Conservation (phyloP, 1,140 invertebrate species). For the Diploscapter pachys region DNA sequence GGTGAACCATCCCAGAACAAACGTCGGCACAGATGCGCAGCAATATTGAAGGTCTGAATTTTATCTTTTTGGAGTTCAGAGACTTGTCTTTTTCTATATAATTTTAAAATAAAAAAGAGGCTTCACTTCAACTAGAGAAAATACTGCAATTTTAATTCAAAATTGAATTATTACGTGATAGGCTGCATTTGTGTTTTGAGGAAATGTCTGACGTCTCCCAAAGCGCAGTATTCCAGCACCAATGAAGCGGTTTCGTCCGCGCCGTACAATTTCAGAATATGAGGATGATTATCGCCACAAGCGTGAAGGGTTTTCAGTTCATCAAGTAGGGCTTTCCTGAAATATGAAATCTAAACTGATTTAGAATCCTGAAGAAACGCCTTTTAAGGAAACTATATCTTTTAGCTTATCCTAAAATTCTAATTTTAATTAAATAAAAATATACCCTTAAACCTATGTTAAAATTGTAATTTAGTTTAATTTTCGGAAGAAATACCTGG, state of each 20-base stretch:
- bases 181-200: background rate
- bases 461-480: too few relatives aligned
- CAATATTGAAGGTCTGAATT: slow-evolving; percentile 67
- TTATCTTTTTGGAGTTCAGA: slow-evolving; percentile 70
- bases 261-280: slow-evolving; percentile 80
- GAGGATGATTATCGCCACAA: slow-evolving; percentile 71
- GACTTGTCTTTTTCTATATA: background rate
- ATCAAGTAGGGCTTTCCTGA: slow-evolving; percentile 79
- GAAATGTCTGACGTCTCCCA: slow-evolving; percentile 83
- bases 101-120: too few relatives aligned
- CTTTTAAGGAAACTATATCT: background rate
- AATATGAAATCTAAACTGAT: background rate
- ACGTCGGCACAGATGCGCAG: slow-evolving; percentile 73
- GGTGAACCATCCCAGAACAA: slow-evolving; percentile 77
- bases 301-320: slow-evolving; percentile 82
- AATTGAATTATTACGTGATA: slow-evolving; percentile 1
- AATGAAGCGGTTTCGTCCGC: slow-evolving; percentile 79
- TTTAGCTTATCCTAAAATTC: background rate
- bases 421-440: background rate
- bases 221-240: slow-evolving; percentile 82
- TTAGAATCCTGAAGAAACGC: background rate
- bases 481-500: background rate
- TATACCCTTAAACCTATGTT: background rate
- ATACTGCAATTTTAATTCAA: too few relatives aligned
- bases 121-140: too few relatives aligned